phyloP scores from a whole-genome alignment of 2,888 invertebrate species.

The Amiota minor region DNA sequence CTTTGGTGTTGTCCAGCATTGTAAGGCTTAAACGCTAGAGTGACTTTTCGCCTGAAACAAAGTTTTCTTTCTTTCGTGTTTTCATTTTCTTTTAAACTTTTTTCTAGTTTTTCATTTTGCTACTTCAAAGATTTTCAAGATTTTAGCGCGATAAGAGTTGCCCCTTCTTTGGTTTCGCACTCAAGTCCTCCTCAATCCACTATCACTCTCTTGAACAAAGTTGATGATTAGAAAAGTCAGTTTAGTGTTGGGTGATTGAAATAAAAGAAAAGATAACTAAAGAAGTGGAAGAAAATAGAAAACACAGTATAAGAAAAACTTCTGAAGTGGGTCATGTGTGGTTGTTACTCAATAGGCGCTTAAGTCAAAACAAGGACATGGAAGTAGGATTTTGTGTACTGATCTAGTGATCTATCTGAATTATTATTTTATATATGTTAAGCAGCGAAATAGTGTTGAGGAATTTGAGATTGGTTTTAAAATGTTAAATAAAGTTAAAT shows the following conservation, averaged over 20 bases:
- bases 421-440: too few species aligned
- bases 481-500: too few species aligned
- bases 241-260: conserved; percentile 1
- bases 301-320: background rate
- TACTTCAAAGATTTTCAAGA: conserved; percentile 29
- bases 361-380: conserved; percentile 16
- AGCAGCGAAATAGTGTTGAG: too few species aligned
- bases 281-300: background rate
- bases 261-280: background rate
- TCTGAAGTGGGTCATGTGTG: conserved; percentile 22
- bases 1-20: conserved; percentile 16
- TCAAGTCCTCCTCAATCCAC: background rate
- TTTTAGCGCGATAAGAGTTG: conserved; percentile 26
- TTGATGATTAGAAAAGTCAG: conserved; percentile 29
- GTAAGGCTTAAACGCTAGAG: conserved; percentile 17
- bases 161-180: background rate
- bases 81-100: background rate
- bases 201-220: background rate
- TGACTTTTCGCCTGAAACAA: conserved; percentile 25
- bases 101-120: conserved; percentile 17
- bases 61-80: conserved; percentile 16
- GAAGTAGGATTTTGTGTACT: background rate
- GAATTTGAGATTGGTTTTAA: too few species aligned
- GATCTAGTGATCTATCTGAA: too few species aligned
- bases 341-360: conserved; percentile 1